A percentile compares a stretch with the other conserved stretches of the same genome.
phyloP scores from a whole-genome alignment of 1,140 invertebrate species.

The Ectropis grisescens region DNA sequence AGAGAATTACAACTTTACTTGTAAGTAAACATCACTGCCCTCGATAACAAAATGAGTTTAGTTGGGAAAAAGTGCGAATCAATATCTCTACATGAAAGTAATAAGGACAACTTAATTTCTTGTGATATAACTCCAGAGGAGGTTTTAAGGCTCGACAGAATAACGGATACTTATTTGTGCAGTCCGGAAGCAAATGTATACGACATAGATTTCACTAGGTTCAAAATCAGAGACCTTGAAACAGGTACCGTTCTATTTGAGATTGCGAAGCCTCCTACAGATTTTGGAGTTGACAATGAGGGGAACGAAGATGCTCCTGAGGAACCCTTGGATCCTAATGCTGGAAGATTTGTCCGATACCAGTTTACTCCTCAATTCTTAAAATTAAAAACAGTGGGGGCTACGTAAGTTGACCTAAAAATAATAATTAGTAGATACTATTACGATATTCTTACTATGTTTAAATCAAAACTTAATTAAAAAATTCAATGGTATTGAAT shows the following conservation, averaged over 20 bases:
- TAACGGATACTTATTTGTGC: slow-evolving; percentile 87
- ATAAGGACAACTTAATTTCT: slow-evolving; percentile 36
- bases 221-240: slow-evolving; percentile 97
- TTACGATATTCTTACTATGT: no score
- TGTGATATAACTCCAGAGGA: slow-evolving; percentile 73
- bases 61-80: slow-evolving; percentile 63
- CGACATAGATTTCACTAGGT: slow-evolving; percentile 98
- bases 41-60: slow-evolving; percentile 47
- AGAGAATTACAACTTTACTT: slow-evolving; percentile 4
- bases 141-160: slow-evolving; percentile 73
- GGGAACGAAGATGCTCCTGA: slow-evolving; percentile 72
- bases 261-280: slow-evolving; percentile 92
- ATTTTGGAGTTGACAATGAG: slow-evolving; percentile 76
- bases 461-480: no score
- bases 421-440: no score
- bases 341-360: slow-evolving; percentile 95
- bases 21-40: no score
- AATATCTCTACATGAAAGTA: slow-evolving; percentile 43
- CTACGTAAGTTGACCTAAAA: slow-evolving; percentile 80
- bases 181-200: slow-evolving; percentile 95
- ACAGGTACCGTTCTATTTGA: slow-evolving; percentile 95
- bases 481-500: no score
- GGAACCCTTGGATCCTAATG: slow-evolving; percentile 85
- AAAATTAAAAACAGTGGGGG: slow-evolving; percentile 95
- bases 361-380: slow-evolving; percentile 97